phyloP scores from a whole-genome alignment of 2,888 invertebrate genomes.

The Drosophila borealis region DNA sequence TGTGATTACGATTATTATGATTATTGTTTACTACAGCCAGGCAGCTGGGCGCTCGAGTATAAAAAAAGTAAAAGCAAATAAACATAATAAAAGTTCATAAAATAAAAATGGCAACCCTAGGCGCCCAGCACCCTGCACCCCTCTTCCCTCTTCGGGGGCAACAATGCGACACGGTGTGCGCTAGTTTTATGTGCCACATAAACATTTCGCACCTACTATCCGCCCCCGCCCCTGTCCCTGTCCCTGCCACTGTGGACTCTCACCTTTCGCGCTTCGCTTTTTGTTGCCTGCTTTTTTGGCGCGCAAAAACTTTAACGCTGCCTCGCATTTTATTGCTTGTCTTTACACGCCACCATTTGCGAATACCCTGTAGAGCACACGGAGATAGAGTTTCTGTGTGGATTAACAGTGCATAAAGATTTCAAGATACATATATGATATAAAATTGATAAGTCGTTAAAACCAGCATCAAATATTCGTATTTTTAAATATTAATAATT shows the following conservation, averaged over 20 bases:
- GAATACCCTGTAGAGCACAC: conserved; percentile 17
- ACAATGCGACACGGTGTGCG: conserved; percentile 69
- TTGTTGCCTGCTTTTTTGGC: conserved; percentile 71
- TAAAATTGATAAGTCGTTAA: too few relatives aligned
- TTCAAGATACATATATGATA: not conserved
- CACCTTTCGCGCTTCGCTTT: conserved; percentile 26
- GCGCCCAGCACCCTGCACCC: not conserved
- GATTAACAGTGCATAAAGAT: not conserved
- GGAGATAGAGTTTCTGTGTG: not conserved
- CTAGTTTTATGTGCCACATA: conserved; percentile 77
- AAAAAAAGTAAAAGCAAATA: conserved; percentile 55
- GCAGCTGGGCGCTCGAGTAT: conserved; percentile 15
- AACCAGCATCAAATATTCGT: too few relatives aligned
- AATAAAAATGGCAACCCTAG: conserved; percentile 63
- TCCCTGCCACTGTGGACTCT: not conserved
- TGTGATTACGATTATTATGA: conserved; percentile 79
- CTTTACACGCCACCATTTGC: conserved; percentile 39
- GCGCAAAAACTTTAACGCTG: conserved; percentile 66
- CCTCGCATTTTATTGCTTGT: conserved; percentile 70
- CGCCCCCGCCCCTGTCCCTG: not conserved
- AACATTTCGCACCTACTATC: conserved; percentile 58
- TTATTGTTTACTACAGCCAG: conserved; percentile 68
- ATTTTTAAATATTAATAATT: too few relatives aligned
- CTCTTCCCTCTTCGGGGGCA: conserved; percentile 23
- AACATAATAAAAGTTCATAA: conserved; percentile 75